Evolutionary conservation across 1,140 invertebrate species (phyloP), one percentile per base, ranked within the genome.

Genomic region (Schlechtendalia chinensis): DNA sequence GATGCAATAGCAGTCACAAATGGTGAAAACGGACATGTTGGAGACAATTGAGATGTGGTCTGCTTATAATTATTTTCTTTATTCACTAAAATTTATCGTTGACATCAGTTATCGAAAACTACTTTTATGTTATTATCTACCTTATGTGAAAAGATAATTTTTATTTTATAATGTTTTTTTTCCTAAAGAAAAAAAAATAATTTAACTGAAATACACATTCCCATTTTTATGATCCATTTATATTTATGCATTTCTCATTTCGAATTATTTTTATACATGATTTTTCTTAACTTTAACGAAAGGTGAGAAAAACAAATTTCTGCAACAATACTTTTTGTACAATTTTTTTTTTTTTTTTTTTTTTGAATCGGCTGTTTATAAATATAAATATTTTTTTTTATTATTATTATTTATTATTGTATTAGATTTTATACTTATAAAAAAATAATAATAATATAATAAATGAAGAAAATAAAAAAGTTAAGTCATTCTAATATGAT

Each of bases 301-400:
- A 50, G 5, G 12, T 12, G n/a, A 65, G 14, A 45, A 17, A 39
- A 79, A 77, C 74, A 63, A 63, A 45, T 63, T 27, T 77, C 58
- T 50, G 22, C 39, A 17, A 79, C 75, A 79, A 79, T 59, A 61
- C 47, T 45, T 79, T 79, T 79, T 79, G 75, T 79, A 79, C 54
- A 27, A 63, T 63, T 79, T 45, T 75, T 75, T 71, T 74, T 65
- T 61, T 63, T 61, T 45, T 61, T 69, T 39, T 65, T 6, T 58
- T n/a, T n/a, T n/a, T n/a, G n/a, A 50, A 29, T 79, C 32, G 58
- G 75, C 75, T 79, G 75, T 79, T 79, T 63, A 61, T 79, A 79
- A 79, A 79, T 79, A 79, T 79, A 61, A 79, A 50, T 79, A 79
- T 79, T 58, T 59, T 77, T 77, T 77, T 77, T n/a, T n/a, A n/a